Base-by-base conservation (phyloP, 2,888 invertebrate species). In the Spisula solida region DNA sequence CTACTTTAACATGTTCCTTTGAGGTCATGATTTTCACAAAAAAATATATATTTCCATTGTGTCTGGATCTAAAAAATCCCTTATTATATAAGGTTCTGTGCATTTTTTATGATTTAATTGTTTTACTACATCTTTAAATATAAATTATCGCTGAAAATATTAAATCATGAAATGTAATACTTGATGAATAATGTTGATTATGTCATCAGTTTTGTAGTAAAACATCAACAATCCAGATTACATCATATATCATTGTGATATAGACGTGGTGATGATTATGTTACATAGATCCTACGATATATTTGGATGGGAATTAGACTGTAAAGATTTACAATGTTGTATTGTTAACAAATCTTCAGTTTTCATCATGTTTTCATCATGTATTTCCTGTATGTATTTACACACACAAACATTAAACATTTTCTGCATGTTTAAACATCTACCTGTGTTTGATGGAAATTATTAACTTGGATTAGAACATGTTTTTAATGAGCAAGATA, bases 181-280 rank as follows among this genome's bases (percentile, higher is more conserved):
- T 66, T 66, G 60, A 66, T 66, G n/a, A 66, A 66, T 25, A n/a
- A 66, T 25, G 60, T 66, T 66, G 25, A 66, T 66, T 66, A 66
- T 25, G 60, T 66, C 60, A 66, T 66, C n/a, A 20, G 25, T n/a
- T 66, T 66, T 2, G 60, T 4, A n/a, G n/a, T 66, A 8, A 66
- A 66, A 66, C 60, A 66, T 10, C 25, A 66, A 66, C 25, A 66
- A n/a, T 10, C 2, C 25, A 25, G 60, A 66, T 66, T 25, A 8
- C 25, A 66, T 66, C 60, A 66, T n/a, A 25, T 25, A 25, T 66
- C 25, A 25, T 66, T 25, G 6, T 66, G n/a, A 25, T 25, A 8
- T 25, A 25, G 25, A n/a, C 60, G 25, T 1, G 1, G 8, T 66
- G 25, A 12, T 66, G 60, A 25, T 66, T 25, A 25, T n/a, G 14